Conservation (phyloP, 2,888 invertebrate species). For the Globia sparganii region DNA sequence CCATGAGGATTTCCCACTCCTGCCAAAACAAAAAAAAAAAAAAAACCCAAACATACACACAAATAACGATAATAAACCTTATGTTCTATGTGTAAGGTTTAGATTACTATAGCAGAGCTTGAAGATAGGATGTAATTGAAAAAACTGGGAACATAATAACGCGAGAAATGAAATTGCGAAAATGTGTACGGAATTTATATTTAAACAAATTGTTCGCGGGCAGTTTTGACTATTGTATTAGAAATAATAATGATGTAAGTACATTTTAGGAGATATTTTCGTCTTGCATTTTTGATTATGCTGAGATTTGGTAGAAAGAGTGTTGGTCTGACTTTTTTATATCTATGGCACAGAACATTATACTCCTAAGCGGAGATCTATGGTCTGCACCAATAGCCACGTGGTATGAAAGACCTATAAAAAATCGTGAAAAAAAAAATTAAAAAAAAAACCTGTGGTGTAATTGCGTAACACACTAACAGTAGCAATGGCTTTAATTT, state of each 20-base stretch:
- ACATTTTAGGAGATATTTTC: neutral
- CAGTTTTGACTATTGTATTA: conserved; percentile 4
- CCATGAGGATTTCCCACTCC: too few relatives aligned
- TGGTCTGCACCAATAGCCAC: neutral
- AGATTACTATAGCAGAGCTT: neutral
- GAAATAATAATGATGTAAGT: conserved; percentile 5
- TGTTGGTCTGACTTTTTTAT: too few relatives aligned
- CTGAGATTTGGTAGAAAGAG: neutral
- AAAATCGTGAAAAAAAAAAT: too few relatives aligned
- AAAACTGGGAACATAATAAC: conserved; percentile 38
- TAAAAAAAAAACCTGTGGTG: too few relatives aligned
- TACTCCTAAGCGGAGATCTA: too few relatives aligned
- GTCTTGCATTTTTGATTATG: neutral
- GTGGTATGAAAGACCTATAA: neutral
- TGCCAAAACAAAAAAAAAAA: too few relatives aligned
- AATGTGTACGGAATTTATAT: conserved; percentile 39
- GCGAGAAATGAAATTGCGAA: conserved; percentile 47
- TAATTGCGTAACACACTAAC: too few relatives aligned
- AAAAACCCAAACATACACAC: too few relatives aligned
- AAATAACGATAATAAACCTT: conserved; percentile 9
- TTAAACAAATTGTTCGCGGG: conserved; percentile 37
- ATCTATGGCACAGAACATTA: too few relatives aligned
- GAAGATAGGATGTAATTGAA: conserved; percentile 44
- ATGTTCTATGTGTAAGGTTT: neutral
- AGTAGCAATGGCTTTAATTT: too few relatives aligned